phyloP scores from a whole-genome alignment of 2,888 invertebrate species.

The Marasmarcha lunaedactyla region DNA sequence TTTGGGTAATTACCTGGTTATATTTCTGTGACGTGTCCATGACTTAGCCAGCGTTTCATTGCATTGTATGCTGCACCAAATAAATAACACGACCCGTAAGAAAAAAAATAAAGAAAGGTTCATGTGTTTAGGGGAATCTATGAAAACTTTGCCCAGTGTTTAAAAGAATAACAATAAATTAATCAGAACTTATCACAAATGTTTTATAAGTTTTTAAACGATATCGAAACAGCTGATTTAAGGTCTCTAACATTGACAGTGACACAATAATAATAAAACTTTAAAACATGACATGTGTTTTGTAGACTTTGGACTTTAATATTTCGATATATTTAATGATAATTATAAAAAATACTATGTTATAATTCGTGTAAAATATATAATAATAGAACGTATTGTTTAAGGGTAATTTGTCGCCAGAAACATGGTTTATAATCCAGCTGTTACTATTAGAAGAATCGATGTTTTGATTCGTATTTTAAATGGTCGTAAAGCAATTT shows the following conservation, averaged over 20 bases:
- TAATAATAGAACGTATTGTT: background rate
- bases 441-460: conserved; percentile 50
- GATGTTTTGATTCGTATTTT: conserved; percentile 65
- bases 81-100: too few species aligned
- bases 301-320: conserved; percentile 51
- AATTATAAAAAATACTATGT: background rate
- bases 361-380: too few species aligned
- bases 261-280: conserved; percentile 6
- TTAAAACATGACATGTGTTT: conserved; percentile 15
- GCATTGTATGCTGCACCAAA: too few species aligned
- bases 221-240: conserved; percentile 2
- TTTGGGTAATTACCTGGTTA: too few species aligned
- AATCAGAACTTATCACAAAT: too few species aligned
- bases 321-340: conserved; percentile 21
- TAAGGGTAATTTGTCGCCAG: background rate
- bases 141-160: too few species aligned
- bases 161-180: too few species aligned
- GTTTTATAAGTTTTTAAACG: too few species aligned
- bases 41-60: too few species aligned
- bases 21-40: too few species aligned
- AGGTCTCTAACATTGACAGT: background rate
- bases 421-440: conserved; percentile 43
- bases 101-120: too few species aligned
- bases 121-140: too few species aligned
- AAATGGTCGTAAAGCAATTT: conserved; percentile 41